These are phyloP conservation scores for Petaurus breviceps DNA, from an alignment of 2,113 vertebrate species.

Conservation along the genomic window DNA sequence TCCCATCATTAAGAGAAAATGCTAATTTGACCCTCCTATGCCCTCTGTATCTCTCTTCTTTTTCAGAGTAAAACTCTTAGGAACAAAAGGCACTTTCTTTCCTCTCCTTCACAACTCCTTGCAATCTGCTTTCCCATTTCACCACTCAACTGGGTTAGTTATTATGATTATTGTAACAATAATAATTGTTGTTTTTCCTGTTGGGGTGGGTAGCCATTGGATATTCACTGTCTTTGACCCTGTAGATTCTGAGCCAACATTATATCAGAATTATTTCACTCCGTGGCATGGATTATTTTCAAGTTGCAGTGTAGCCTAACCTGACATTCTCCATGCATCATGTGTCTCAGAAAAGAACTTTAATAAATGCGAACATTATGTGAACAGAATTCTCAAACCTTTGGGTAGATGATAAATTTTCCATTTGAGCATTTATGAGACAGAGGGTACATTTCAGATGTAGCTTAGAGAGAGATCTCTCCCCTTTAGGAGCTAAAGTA, in stretches of 20 bases:
- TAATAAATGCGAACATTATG: not conserved
- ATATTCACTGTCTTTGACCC: not conserved
- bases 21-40: not conserved
- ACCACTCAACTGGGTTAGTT: not conserved
- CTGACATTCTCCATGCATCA: not conserved
- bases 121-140: not conserved
- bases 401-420: not conserved
- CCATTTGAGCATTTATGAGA: not conserved
- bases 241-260: not conserved
- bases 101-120: not conserved
- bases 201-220: not conserved
- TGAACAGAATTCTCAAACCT: not conserved
- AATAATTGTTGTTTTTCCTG: not conserved
- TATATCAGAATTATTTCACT: not conserved
- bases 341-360: not conserved
- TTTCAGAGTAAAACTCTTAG: not conserved
- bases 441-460: not conserved
- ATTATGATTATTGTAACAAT: not conserved
- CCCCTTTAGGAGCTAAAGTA: not conserved
- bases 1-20: not conserved
- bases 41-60: not conserved
- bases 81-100: not conserved
- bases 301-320: not conserved
- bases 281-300: not conserved
- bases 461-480: not conserved